Conservation (phyloP, 2,888 invertebrate genomes). For the Philonicus albiceps region DNA sequence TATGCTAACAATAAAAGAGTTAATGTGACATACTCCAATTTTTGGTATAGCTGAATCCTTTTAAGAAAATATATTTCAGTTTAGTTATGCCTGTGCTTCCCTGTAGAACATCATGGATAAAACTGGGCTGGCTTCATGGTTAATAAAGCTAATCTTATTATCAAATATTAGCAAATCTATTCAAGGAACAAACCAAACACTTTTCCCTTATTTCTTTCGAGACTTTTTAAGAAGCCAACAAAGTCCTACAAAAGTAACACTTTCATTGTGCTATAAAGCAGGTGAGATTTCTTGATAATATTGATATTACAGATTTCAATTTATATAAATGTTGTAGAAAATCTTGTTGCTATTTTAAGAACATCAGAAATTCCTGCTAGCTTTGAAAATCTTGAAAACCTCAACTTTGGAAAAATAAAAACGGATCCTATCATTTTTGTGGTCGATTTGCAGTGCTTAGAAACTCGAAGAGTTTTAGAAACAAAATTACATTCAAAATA, state of each 20-base stretch:
- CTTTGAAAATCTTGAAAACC: background rate
- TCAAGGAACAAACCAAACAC: background rate
- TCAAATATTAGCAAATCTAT: background rate
- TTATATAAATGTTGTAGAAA: background rate
- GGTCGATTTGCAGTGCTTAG: slow-evolving; percentile 32
- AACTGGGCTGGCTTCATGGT: background rate
- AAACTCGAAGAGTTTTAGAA: background rate
- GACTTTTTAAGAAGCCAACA: background rate
- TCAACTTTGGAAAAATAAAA: background rate
- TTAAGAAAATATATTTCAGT: background rate
- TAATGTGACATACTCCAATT: background rate
- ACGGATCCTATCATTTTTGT: background rate
- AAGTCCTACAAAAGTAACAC: background rate
- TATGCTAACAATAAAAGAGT: background rate
- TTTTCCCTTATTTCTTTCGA: background rate
- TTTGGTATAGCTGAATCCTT: background rate
- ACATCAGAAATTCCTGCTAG: background rate
- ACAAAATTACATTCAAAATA: background rate
- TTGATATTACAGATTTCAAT: background rate
- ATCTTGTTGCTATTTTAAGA: background rate
- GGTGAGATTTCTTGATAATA: background rate
- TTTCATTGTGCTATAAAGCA: background rate
- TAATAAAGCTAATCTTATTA: background rate
- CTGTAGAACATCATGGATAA: background rate
- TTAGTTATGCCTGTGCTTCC: background rate